Percentiles rank a stretch among this genome's conserved stretches.
Conservation (phyloP, 2,113 vertebrate genomes). For the Pristiophorus japonicus region DNA sequence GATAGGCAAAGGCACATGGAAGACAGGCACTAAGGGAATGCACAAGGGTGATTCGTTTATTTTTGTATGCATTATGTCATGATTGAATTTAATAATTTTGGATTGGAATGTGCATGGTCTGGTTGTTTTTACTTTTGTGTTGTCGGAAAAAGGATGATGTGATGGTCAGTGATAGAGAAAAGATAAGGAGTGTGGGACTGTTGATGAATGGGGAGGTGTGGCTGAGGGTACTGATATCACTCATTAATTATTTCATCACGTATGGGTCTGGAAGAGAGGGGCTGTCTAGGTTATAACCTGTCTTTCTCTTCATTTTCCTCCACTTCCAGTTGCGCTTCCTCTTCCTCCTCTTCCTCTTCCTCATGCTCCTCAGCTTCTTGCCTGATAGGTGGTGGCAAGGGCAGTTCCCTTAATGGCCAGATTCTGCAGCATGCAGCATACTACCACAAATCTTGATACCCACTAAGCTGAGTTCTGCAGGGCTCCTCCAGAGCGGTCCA, state of each 20-base stretch:
- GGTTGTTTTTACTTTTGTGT: neutral
- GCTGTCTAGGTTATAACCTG: no score
- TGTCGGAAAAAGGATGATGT: neutral
- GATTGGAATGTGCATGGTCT: neutral
- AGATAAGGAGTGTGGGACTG: no score
- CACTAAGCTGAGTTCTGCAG: neutral
- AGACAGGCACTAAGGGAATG: neutral
- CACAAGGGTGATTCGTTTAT: neutral
- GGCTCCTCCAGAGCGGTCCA: neutral
- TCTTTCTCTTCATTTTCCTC: no score
- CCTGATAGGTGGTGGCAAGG: neutral
- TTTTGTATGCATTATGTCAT: neutral
- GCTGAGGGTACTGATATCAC: neutral
- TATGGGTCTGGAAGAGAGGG: no score
- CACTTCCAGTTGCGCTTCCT: no score
- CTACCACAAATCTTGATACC: neutral
- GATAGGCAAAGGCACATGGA: neutral
- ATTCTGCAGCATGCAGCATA: neutral
- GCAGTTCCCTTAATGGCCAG: neutral
- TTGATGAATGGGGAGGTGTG: neutral
- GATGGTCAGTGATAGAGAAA: neutral
- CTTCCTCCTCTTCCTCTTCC: neutral
- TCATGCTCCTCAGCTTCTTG: neutral
- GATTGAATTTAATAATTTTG: neutral
- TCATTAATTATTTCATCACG: neutral